A percentile compares a stretch with the other conserved stretches of the same genome.
Conservation (phyloP, 2,888 invertebrate genomes). For the Rhagium mordax region DNA sequence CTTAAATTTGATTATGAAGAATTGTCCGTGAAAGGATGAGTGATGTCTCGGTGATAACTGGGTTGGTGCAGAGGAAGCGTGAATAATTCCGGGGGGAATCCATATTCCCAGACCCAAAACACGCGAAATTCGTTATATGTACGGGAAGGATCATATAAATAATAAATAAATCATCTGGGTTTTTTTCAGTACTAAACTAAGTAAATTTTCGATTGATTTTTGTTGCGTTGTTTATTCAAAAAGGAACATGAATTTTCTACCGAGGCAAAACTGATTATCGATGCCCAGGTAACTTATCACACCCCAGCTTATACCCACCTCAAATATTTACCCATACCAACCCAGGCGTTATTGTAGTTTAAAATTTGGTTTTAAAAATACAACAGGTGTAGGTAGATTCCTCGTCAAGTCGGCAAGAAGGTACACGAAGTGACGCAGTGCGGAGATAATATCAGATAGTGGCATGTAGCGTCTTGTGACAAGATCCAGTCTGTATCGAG, state of each 20-base stretch:
- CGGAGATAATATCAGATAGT: conserved; percentile 57
- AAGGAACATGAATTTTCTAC: no score
- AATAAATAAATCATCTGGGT: no score
- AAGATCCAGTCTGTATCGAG: conserved; percentile 57
- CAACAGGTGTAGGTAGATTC: conserved; percentile 25
- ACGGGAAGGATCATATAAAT: no score
- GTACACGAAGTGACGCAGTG: conserved; percentile 54
- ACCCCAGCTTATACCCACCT: no score
- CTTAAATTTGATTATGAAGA: conserved; percentile 6
- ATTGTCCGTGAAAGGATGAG: neutral
- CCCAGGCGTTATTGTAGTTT: neutral
- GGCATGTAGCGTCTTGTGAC: conserved; percentile 56
- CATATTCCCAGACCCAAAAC: no score
- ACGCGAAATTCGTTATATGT: no score
- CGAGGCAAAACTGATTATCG: no score
- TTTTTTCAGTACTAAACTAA: no score
- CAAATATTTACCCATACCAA: neutral
- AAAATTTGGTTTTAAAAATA: conserved; percentile 1
- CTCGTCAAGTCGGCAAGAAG: conserved; percentile 23
- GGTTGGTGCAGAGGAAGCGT: neutral
- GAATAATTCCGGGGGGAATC: neutral
- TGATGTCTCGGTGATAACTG: neutral
- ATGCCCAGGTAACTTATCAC: no score
- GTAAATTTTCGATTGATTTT: no score
- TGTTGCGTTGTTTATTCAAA: no score